A percentile compares a stretch with the other conserved stretches of the same genome.
These are phyloP conservation scores for Threskiornis aethiopicus DNA, from an alignment of 2,797 vertebrate species.

Conservation along the genomic window DNA sequence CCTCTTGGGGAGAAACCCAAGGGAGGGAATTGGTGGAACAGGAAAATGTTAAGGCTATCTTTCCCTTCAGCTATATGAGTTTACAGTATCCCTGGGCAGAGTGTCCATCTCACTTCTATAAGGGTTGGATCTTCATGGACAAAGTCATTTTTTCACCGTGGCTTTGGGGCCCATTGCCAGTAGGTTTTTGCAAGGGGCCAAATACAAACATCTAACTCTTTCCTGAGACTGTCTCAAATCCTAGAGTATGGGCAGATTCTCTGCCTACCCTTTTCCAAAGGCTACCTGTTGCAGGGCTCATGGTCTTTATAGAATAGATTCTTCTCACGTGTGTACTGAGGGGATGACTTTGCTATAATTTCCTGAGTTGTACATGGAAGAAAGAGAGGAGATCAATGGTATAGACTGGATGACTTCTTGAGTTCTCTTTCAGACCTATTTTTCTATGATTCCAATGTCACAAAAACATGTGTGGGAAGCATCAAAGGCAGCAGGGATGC, in stretches of 20 bases:
- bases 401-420: background rate
- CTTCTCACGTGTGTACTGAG: background rate
- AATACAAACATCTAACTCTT: background rate
- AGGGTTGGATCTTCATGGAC: background rate
- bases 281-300: background rate
- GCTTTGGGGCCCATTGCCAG: background rate
- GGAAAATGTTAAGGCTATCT: background rate
- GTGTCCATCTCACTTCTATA: background rate
- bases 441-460: background rate
- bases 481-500: background rate
- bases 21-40: background rate
- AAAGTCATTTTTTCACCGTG: background rate
- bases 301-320: background rate
- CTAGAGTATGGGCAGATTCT: background rate
- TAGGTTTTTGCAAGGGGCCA: background rate
- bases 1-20: background rate
- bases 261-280: background rate
- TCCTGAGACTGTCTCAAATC: background rate
- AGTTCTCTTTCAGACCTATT: background rate
- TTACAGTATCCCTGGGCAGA: background rate
- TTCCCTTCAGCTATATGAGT: background rate
- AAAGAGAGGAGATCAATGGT: background rate
- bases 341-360: background rate
- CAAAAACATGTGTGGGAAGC: background rate
- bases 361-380: background rate